phyloP scores from a whole-genome alignment of 1,140 invertebrate genomes.

The Akabosia matsudoensis region DNA sequence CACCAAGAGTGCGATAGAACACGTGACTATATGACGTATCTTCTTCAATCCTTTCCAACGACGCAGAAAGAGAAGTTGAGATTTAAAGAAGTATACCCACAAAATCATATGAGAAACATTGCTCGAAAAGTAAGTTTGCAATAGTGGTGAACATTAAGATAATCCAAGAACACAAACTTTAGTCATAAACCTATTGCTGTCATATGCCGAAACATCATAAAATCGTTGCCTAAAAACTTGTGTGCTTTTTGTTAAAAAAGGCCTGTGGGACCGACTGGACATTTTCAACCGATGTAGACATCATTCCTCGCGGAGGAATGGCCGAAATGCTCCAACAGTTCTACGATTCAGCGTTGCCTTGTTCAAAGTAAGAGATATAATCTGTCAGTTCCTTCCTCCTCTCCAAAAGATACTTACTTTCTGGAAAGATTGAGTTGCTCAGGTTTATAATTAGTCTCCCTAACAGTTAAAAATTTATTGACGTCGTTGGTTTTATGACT shows the following conservation, averaged over 20 bases:
- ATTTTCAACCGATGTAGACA: constrained; percentile 80
- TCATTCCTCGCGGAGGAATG: constrained; percentile 69
- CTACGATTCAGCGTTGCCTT: constrained; percentile 55
- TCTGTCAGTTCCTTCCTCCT: too few species aligned
- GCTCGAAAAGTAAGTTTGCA: constrained; percentile 65
- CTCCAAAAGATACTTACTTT: too few species aligned
- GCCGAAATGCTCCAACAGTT: constrained; percentile 60
- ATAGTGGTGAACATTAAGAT: too few species aligned
- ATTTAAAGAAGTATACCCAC: constrained; percentile 71
- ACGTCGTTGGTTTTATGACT: too few species aligned
- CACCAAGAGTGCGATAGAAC: neutral
- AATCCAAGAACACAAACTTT: too few species aligned
- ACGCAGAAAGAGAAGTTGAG: neutral
- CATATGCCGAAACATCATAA: too few species aligned
- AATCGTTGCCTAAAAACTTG: too few species aligned
- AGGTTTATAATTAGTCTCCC: neutral
- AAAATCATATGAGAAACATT: constrained; percentile 79
- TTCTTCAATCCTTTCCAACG: neutral
- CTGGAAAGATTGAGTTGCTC: too few species aligned
- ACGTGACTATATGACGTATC: neutral
- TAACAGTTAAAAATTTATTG: neutral
- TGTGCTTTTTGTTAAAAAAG: constrained; percentile 59
- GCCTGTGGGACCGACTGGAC: constrained; percentile 53
- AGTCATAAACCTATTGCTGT: too few species aligned
- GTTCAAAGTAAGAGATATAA: neutral